A percentile compares a stretch with the other conserved stretches of the same genome.
These are phyloP conservation scores for Dicrurus megarhynchus DNA, from an alignment of 2,113 vertebrate genomes.

Conservation along the genomic window DNA sequence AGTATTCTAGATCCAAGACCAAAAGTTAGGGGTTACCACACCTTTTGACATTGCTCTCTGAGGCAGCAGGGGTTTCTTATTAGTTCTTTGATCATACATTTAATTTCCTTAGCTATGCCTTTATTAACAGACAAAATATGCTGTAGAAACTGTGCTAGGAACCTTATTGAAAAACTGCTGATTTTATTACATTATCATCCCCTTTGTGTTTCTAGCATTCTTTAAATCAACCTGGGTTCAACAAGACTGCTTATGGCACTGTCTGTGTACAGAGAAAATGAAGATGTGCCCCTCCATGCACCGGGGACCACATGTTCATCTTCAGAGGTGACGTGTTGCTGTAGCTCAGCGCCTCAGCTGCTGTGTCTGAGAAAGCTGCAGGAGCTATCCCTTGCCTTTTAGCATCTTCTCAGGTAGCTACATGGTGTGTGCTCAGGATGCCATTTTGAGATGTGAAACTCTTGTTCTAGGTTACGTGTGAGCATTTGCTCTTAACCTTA, in stretches of 20 bases:
- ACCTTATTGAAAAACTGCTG: neutral
- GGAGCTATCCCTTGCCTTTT: neutral
- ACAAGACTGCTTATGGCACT: neutral
- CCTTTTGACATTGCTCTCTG: neutral
- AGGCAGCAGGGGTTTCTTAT: neutral
- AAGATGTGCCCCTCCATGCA: rapidly evolving
- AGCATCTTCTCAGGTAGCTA: neutral
- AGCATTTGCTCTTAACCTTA: neutral
- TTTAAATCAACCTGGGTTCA: neutral
- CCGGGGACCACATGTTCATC: neutral
- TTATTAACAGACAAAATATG: neutral
- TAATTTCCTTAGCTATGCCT: neutral
- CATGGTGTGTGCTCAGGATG: neutral
- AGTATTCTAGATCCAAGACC: neutral
- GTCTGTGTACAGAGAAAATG: neutral
- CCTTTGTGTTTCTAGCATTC: neutral
- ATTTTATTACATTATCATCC: neutral
- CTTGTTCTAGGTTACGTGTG: neutral
- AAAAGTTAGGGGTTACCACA: neutral
- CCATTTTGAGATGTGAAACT: neutral
- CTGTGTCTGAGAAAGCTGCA: neutral
- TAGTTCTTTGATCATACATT: neutral
- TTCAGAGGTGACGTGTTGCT: neutral
- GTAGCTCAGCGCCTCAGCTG: neutral
- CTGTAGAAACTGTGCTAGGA: neutral